phyloP scores from a whole-genome alignment of 2,113 vertebrate genomes.

The Pipra filicauda region DNA sequence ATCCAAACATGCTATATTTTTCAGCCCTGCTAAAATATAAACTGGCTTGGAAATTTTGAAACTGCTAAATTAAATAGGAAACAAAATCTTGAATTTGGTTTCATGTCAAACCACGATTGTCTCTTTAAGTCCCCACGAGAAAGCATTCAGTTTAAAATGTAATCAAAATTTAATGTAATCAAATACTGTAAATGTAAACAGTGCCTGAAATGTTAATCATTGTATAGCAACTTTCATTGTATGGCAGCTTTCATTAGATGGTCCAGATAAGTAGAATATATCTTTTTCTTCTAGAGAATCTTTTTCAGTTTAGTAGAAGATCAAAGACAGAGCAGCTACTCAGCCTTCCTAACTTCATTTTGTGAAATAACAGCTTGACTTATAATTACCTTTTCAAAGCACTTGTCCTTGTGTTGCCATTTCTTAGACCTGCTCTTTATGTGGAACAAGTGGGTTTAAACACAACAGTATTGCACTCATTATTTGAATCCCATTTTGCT shows the following conservation, averaged over 20 bases:
- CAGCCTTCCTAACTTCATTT: not conserved
- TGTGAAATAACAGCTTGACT: not conserved
- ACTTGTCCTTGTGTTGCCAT: not conserved
- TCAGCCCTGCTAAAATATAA: not conserved
- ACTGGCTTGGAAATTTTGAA: not conserved
- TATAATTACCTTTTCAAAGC: not conserved
- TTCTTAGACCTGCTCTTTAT: not conserved
- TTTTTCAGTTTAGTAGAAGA: not conserved
- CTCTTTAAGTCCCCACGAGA: not conserved
- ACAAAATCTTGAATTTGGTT: not conserved
- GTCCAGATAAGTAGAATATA: not conserved
- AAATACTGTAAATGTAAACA: not conserved
- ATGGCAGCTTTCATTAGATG: not conserved
- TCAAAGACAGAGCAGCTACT: not conserved
- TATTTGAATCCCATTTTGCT: constrained; percentile 5
- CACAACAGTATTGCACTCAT: not conserved
- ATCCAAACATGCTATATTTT: not conserved
- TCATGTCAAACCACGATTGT: not conserved
- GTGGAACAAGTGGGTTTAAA: constrained; percentile 35
- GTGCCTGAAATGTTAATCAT: not conserved
- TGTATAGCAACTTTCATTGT: not conserved
- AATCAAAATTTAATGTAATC: not conserved
- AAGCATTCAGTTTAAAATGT: not conserved
- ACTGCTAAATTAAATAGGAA: not conserved
- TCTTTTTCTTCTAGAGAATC: not conserved